Base-by-base conservation (phyloP, 2,888 invertebrate genomes). In the Argyresthia albistria region DNA sequence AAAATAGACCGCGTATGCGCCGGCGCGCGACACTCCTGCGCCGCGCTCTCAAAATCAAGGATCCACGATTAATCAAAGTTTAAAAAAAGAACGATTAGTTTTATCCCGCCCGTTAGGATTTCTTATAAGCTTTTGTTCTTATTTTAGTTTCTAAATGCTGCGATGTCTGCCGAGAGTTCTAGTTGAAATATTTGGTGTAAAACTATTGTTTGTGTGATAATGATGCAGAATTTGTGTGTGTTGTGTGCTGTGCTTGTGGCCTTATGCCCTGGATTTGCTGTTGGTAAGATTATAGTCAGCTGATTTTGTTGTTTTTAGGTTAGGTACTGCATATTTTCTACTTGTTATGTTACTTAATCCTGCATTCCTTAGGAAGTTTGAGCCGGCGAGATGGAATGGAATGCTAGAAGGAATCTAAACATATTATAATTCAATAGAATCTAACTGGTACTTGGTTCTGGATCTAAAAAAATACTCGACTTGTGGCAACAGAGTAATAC, bases 1-100 rank as follows among this genome's bases (percentile, higher is more conserved):
- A 73, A 84, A 86, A 86, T 86, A 86, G 86, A 81, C 62, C 60
- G 72, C 25, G 3, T 25, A 25, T 25, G 25, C 25, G 6, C 25
- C 25, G 25, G 25, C 64, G 73, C 81, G 69, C 63, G 59, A 62
- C 57, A 54, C 57, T 78, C 79, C 73, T 72, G 73, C 75, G 69
- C 73, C 62, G 64, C 65, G 59, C 55, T 57, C 56, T 57, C 54
- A 25, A 25, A 25, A 65, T 62, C 55, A 69, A 73, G 73, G 75
- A 76, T 75, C 66, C 60, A 73, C 68, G 60, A 67, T 63, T 70
- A 61, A 25, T 25, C 2, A 65, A 69, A 69, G 15, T 52, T 52
- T 47, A 43, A 50, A 42, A 42, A 49, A 37, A 36, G 16, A 25
- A 43, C 43, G 10, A 16, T 25, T 25, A 25, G 25, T 4, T 25